These are phyloP conservation scores for Oreochromis tanganicae DNA, from an alignment of 2,113 vertebrate species.

Conservation along the genomic window DNA sequence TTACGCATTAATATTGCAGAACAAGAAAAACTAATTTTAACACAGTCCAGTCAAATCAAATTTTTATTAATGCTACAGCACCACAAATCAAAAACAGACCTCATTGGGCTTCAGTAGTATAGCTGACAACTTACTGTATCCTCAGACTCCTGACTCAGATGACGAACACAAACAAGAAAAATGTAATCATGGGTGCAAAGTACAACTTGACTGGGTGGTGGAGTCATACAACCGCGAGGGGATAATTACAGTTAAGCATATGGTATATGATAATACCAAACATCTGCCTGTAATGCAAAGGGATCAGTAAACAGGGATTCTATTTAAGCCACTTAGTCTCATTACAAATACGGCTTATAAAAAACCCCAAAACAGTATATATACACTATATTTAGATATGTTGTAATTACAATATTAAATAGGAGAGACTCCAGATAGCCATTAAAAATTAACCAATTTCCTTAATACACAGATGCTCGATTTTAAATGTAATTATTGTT, in stretches of 20 bases:
- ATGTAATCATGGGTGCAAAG: not conserved
- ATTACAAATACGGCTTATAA: not conserved
- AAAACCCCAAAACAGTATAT: rapidly evolving
- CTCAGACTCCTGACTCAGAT: not conserved
- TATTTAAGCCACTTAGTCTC: not conserved
- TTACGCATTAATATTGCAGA: not conserved
- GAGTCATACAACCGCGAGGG: not conserved
- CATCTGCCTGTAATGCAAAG: not conserved
- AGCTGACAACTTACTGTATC: not conserved
- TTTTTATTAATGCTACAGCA: not conserved
- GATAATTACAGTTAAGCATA: not conserved
- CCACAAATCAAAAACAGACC: not conserved
- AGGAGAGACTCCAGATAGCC: not conserved
- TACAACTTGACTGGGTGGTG: not conserved
- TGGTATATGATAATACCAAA: not conserved
- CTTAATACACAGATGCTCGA: constrained; percentile 14
- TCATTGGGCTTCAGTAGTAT: not conserved
- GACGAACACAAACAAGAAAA: not conserved
- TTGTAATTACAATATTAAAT: constrained; percentile 2
- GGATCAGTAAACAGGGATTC: not conserved
- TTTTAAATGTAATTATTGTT: constrained; percentile 50
- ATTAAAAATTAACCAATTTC: constrained; percentile 19
- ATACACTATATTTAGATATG: not conserved
- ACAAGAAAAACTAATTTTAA: not conserved
- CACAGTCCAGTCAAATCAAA: not conserved